Evolutionary conservation across 1,140 invertebrate genomes (phyloP).

Genomic region (Micrasema longulum): DNA sequence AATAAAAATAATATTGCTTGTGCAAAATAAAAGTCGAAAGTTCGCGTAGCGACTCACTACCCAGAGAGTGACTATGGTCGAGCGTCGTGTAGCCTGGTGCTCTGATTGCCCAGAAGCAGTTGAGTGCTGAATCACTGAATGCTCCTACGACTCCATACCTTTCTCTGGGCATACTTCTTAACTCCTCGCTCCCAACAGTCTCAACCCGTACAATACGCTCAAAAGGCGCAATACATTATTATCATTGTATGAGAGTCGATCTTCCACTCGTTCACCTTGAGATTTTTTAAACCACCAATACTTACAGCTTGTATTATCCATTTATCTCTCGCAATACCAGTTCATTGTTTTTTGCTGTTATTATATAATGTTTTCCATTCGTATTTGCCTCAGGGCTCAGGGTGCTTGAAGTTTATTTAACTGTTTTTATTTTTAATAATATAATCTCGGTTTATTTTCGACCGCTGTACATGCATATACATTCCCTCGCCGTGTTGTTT

Average conservation of each 20-base stretch:
- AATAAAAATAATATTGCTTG: too few relatives aligned
- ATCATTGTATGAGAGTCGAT: background rate
- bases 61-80: too few relatives aligned
- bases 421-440: background rate
- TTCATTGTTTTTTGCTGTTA: slow-evolving; percentile 24
- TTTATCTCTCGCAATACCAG: background rate
- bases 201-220: background rate
- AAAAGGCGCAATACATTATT: background rate
- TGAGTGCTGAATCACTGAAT: too few relatives aligned
- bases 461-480: too few relatives aligned
- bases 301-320: background rate
- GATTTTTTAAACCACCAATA: slow-evolving; percentile 11
- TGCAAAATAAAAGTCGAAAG: too few relatives aligned
- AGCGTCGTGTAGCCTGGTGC: too few relatives aligned
- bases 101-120: too few relatives aligned
- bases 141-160: too few relatives aligned
- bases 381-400: background rate
- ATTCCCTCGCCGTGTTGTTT: too few relatives aligned
- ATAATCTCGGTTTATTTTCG: background rate
- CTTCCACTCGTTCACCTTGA: slow-evolving; percentile 31
- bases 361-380: background rate
- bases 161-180: too few relatives aligned
- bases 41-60: too few relatives aligned
- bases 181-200: too few relatives aligned
- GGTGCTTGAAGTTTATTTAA: background rate